phyloP scores from a whole-genome alignment of 2,797 vertebrate species.

The Lepilemur ruficaudatus region DNA sequence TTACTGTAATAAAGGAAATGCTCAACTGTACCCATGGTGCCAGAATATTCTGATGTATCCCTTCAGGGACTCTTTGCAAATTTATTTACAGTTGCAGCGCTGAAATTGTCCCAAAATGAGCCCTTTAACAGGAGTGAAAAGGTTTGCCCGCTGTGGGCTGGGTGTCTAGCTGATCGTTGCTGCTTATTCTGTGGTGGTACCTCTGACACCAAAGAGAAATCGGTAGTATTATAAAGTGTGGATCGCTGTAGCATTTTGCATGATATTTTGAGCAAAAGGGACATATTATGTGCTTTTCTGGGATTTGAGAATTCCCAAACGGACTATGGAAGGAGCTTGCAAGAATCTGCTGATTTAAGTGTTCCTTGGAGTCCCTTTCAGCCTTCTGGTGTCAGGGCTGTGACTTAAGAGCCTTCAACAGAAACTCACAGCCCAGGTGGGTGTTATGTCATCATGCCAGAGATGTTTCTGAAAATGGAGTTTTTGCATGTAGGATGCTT shows the following conservation, averaged over 20 bases:
- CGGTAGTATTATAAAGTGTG: background rate
- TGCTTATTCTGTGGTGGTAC: conserved; percentile 44
- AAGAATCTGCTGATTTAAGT: background rate
- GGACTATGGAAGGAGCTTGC: background rate
- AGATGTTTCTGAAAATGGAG: background rate
- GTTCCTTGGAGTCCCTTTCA: background rate
- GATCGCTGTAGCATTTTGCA: background rate
- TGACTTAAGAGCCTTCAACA: background rate
- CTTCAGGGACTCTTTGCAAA: background rate
- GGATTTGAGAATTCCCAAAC: background rate
- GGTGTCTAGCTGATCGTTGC: background rate
- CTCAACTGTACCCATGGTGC: background rate
- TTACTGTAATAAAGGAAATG: background rate
- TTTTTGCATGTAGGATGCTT: background rate
- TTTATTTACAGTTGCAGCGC: background rate
- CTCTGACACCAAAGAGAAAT: conserved; percentile 39
- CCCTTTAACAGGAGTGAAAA: background rate
- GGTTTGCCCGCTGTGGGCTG: background rate
- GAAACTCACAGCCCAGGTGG: background rate
- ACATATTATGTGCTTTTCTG: background rate
- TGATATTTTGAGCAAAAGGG: background rate
- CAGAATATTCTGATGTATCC: background rate
- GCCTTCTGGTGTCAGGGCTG: background rate
- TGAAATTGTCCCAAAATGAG: background rate
- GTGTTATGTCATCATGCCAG: background rate